phyloP scores from a whole-genome alignment of 2,113 vertebrate genomes.

The Leucopternis melanops region DNA sequence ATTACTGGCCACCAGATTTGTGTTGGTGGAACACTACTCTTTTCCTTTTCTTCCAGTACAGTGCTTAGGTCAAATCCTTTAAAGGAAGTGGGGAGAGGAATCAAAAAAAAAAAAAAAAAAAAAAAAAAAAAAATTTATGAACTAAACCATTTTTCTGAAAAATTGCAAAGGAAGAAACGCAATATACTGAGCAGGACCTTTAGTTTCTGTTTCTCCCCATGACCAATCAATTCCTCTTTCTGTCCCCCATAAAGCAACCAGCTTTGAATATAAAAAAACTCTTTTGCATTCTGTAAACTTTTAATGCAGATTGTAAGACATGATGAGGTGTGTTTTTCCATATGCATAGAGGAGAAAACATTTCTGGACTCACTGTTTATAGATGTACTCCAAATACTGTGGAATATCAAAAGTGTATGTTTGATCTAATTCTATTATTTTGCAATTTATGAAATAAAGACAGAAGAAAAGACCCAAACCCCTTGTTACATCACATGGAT shows the following conservation, averaged over 20 bases:
- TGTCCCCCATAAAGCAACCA: not conserved
- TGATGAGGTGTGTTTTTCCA: not conserved
- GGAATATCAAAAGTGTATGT: not conserved
- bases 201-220: not conserved
- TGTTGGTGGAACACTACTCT: not conserved
- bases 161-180: not conserved
- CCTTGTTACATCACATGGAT: not conserved
- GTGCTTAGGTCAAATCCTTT: not conserved
- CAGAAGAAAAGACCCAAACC: not conserved
- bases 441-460: not conserved
- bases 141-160: not conserved
- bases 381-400: not conserved
- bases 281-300: not conserved
- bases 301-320: not conserved
- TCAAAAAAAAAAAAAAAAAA: not conserved
- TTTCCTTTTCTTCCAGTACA: not conserved
- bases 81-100: not conserved
- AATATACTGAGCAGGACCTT: not conserved
- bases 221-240: not conserved
- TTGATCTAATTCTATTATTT: not conserved
- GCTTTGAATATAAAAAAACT: not conserved
- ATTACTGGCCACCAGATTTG: not conserved
- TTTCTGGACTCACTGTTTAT: not conserved
- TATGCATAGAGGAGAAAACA: not conserved
- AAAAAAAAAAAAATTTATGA: not conserved